phyloP scores from a whole-genome alignment of 2,113 vertebrate species.

The Eurystomus gularis region DNA sequence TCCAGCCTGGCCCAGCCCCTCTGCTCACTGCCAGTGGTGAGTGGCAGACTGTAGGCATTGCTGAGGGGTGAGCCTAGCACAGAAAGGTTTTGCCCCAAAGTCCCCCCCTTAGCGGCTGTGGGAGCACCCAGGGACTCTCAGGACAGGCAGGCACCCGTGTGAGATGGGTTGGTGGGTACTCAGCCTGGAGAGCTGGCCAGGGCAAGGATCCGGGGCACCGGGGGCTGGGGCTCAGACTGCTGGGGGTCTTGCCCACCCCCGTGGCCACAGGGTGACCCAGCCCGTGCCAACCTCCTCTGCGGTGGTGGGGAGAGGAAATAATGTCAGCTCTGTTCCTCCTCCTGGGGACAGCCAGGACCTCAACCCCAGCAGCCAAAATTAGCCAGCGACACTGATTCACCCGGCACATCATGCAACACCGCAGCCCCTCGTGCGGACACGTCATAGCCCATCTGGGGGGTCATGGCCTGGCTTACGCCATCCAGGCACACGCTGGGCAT shows the following conservation, averaged over 20 bases:
- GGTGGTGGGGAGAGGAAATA: neutral
- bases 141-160: neutral
- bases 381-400: neutral
- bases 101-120: neutral
- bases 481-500: neutral
- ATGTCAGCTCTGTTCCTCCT: neutral
- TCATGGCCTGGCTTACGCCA: neutral
- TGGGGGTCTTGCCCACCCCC: neutral
- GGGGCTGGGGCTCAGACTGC: neutral
- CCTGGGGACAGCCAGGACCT: neutral
- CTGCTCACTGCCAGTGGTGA: neutral
- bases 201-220: neutral
- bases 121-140: neutral
- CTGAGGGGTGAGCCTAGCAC: neutral
- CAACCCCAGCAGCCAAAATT: constrained; percentile 18
- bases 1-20: neutral
- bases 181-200: neutral
- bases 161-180: neutral
- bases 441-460: neutral
- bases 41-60: neutral
- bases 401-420: neutral
- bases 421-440: neutral
- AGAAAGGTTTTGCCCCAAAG: neutral
- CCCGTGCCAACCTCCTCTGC: neutral
- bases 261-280: accelerated